These are phyloP conservation scores for Ranitomeya variabilis DNA, from an alignment of 2,113 vertebrate species.

Conservation along the genomic window DNA sequence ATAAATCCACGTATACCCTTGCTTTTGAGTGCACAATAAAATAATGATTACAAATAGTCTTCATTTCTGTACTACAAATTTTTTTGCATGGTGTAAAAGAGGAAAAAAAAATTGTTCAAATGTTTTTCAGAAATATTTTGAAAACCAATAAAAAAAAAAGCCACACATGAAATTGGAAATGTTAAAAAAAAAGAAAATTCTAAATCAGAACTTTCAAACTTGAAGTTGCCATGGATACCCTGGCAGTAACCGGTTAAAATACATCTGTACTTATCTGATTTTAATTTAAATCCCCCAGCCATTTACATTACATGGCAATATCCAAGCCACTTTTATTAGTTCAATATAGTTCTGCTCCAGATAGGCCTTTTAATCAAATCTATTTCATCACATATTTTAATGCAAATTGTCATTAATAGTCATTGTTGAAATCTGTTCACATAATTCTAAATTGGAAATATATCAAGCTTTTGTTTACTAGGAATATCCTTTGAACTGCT, in stretches of 20 bases:
- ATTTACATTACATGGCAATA: conserved; percentile 33
- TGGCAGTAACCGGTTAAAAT: conserved; percentile 31
- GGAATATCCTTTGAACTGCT: conserved; percentile 6
- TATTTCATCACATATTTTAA: conserved; percentile 32
- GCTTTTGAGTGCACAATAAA: no score
- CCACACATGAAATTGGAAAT: no score
- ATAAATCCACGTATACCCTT: no score
- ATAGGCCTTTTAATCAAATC: conserved; percentile 47
- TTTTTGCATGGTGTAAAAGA: no score
- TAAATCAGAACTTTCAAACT: background rate
- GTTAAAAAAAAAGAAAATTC: background rate
- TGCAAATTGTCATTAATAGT: conserved; percentile 41
- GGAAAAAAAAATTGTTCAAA: background rate
- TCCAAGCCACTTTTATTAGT: conserved; percentile 35
- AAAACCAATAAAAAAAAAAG: background rate
- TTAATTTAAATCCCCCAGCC: conserved; percentile 49
- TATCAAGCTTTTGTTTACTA: conserved; percentile 24
- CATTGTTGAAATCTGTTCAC: conserved; percentile 19
- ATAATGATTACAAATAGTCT: no score
- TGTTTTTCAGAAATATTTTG: background rate
- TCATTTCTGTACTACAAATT: no score
- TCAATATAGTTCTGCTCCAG: conserved; percentile 36
- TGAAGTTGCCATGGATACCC: conserved; percentile 16
- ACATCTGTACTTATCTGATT: conserved; percentile 51
- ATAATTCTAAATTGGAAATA: conserved; percentile 27